phyloP scores from a whole-genome alignment of 2,797 vertebrate genomes.

The Enteromius paludinosus region DNA sequence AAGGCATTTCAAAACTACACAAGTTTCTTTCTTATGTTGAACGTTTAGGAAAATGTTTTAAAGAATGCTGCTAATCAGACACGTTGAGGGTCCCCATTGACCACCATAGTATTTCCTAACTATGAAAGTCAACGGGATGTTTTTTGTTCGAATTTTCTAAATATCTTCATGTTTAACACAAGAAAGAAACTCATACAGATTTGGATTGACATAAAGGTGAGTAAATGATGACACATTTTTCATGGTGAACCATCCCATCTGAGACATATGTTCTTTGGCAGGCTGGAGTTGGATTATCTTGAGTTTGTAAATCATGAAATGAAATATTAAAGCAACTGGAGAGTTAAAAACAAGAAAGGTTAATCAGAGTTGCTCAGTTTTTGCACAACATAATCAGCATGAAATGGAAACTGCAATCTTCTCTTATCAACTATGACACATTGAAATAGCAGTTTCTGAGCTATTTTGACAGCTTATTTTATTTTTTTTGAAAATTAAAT shows the following conservation, averaged over 20 bases:
- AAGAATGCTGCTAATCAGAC: background rate
- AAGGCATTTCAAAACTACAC: background rate
- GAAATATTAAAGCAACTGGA: conserved; percentile 13
- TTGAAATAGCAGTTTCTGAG: too few species aligned
- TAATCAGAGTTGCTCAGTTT: background rate
- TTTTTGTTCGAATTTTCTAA: background rate
- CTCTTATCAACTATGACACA: background rate
- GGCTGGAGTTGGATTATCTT: background rate
- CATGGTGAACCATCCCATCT: background rate
- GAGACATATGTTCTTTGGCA: conserved; percentile 11
- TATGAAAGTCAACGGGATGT: background rate
- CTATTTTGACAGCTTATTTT: background rate
- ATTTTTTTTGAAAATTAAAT: background rate
- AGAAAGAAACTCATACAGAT: background rate
- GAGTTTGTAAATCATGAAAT: background rate
- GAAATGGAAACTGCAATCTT: background rate
- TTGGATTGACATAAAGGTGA: background rate
- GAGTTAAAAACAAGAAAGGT: background rate
- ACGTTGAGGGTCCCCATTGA: background rate
- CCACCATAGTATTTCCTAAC: background rate
- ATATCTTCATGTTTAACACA: background rate
- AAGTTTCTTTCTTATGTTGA: background rate
- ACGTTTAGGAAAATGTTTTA: background rate
- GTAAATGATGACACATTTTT: background rate
- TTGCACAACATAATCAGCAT: background rate